Evolutionary conservation across 2,113 vertebrate genomes (phyloP).

Genomic region (Podarcis muralis): DNA sequence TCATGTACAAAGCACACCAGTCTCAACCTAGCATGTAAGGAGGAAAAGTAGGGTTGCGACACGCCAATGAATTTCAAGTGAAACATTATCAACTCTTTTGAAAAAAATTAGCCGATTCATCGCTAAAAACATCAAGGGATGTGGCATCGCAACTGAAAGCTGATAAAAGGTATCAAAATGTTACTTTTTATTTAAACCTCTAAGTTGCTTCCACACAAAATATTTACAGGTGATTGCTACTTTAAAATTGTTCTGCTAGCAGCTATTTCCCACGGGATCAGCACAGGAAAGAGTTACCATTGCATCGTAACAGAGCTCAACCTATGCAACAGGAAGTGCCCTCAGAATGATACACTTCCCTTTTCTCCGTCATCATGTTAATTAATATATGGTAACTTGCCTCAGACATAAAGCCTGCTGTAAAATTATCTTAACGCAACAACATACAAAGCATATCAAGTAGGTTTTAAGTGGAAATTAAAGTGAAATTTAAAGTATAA

Average conservation of each 20-base stretch:
- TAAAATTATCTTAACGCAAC: neutral
- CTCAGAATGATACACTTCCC: neutral
- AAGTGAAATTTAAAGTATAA: no score
- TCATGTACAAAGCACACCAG: accelerated
- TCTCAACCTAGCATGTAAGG: neutral
- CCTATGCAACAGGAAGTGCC: neutral
- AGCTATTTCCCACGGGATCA: neutral
- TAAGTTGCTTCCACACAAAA: neutral
- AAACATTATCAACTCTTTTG: neutral
- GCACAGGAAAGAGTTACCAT: neutral
- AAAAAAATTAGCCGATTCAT: neutral
- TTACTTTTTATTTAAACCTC: neutral
- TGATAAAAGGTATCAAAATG: neutral
- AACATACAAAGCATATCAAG: neutral
- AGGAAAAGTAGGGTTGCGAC: neutral
- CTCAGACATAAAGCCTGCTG: neutral
- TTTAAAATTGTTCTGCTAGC: neutral
- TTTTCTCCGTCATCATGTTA: neutral
- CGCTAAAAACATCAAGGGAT: neutral
- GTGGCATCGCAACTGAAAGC: neutral
- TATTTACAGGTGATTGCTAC: neutral
- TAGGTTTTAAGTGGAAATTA: no score
- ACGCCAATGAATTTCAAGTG: neutral
- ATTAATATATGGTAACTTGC: neutral
- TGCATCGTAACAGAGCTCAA: neutral